Base-by-base conservation (phyloP, 1,140 invertebrate species). In the Acarapis woodi region DNA sequence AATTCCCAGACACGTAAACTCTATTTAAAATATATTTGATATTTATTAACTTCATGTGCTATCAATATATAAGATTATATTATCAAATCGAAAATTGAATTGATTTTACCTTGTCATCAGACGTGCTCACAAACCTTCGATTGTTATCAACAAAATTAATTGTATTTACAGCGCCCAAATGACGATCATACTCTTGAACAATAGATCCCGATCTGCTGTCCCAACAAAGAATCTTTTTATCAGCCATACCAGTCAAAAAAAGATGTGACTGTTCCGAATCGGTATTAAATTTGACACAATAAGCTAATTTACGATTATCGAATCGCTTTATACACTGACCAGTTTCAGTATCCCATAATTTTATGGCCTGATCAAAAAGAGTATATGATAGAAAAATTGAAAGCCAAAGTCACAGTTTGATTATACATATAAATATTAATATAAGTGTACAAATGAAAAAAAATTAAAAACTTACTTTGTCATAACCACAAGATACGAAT, bases 61-160 rank as follows among this genome's bases (percentile, higher is more conserved):
- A n/a, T n/a, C n/a, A n/a, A n/a, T n/a, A n/a, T n/a, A n/a, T n/a
- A n/a, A n/a, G n/a, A n/a, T n/a, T n/a, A n/a, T n/a, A n/a, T n/a
- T n/a, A n/a, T n/a, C n/a, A n/a, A n/a, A n/a, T n/a, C n/a, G n/a
- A n/a, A n/a, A n/a, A n/a, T n/a, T 16, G 40, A 41, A 59, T n/a
- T n/a, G n/a, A n/a, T n/a, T n/a, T n/a, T n/a, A n/a, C n/a, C n/a
- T 99, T 99, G 53, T 99, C 93, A 56, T 99, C 93, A 0, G 88
- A 96, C 0, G 90, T 96, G 10, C 83, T 85, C 1, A 96, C 87
- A 62, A 97, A 96, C 50, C 88, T 58, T 36, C 88, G 61, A 58
- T 96, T 94, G 48, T 94, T 83, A 60, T 99, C 93, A 12, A 99
- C 85, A 60, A 99, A 97, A 3, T 88, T 97, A 43, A 99, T 94